phyloP scores from a whole-genome alignment of 1,140 invertebrate genomes.

The Sinella curviseta region DNA sequence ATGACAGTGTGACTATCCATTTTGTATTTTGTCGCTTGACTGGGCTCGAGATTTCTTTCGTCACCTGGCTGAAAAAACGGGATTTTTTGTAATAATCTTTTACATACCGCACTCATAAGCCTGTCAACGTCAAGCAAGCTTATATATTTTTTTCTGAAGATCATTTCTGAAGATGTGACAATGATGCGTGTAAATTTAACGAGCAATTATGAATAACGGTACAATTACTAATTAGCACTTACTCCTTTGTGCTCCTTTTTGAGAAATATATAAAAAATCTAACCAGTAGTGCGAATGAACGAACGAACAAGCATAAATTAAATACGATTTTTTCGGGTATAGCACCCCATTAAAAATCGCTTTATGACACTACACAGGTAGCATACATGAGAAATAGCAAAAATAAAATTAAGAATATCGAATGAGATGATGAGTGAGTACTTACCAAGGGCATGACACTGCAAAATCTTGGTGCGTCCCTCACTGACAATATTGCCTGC shows the following conservation, averaged over 20 bases:
- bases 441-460: conserved; percentile 83
- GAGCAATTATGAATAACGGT: background rate
- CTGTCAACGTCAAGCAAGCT: no score
- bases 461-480: conserved; percentile 82
- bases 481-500: conserved; percentile 80
- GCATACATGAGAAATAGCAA: no score
- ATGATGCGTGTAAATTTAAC: background rate
- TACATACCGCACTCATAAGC: no score
- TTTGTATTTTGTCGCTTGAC: background rate
- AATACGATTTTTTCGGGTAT: no score
- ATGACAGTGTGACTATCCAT: background rate
- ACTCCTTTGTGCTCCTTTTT: background rate
- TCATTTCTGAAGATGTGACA: background rate
- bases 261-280: background rate
- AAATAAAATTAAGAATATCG: no score
- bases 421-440: conserved; percentile 39
- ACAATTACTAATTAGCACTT: background rate
- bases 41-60: background rate
- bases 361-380: no score
- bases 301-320: no score
- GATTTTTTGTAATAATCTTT: no score
- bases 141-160: background rate
- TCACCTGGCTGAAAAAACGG: background rate
- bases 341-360: no score
- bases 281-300: background rate